Base-by-base conservation (phyloP, 2,113 vertebrate species). In the Gila orcuttii region DNA sequence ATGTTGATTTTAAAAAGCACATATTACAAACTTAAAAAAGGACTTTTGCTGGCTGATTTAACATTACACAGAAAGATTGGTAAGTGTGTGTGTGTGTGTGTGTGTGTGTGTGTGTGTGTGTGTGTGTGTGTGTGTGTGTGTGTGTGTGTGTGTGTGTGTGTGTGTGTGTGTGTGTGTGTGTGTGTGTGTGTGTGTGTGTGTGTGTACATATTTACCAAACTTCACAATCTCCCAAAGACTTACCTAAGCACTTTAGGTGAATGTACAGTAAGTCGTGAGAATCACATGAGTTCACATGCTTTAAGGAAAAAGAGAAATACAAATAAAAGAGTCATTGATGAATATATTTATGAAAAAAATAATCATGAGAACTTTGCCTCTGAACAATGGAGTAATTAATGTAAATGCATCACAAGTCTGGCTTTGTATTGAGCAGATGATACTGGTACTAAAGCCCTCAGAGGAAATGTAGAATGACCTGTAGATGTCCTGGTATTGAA, bases 341-440 rank as follows among this genome's bases (percentile, higher is more conserved):
- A 55, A 19, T 33, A 55, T 33, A n/a, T 64, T 28, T 42, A 42
- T 42, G 25, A 42, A 15, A 42, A 17, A 21, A 66, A n/a, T 52
- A 12, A 69, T 82, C 79, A 69, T 64, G 45, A 69, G 45, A 4
- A 55, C 60, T 80, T 25, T 64, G 39, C 59, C 42, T 82, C 25
- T 52, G 62, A 82, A 52, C 64, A 33, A 31, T 50, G 31, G 25
- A 19, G 25, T 52, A 52, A 23, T 74, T n/a, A 79, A 79, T 64
- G n/a, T 25, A 45, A 17, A 69, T 3, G 4, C 45, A 21, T 68
- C 42, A 82, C 79, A 69, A 82, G 50, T 52, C 45, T 11, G 5
- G 15, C 79, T 52, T 82, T 82, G 62, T 69, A 69, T 23, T 59
- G 31, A 31, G 79, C 62, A 82, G 25, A 52, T 50, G 11, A 33